Conservation (phyloP, 2,888 invertebrate genomes). For the Globia sparganii region DNA sequence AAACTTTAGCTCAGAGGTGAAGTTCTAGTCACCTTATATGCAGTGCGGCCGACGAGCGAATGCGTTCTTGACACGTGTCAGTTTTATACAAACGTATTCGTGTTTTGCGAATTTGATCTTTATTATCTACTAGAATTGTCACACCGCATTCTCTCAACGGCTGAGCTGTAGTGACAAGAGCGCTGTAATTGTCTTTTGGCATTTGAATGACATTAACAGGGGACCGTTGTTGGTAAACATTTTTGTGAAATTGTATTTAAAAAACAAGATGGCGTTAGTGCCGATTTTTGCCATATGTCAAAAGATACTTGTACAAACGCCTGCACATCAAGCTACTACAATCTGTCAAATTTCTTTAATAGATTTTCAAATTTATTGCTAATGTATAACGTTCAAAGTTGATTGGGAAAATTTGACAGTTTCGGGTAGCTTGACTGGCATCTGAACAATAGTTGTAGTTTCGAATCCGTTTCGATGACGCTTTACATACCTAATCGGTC, state of each 20-base stretch:
- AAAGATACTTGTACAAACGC: background rate
- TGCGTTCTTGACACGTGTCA: background rate
- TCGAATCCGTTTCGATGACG: background rate
- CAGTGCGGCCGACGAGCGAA: background rate
- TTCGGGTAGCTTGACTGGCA: too few species aligned
- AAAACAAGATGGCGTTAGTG: background rate
- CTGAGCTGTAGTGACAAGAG: background rate
- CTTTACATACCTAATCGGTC: background rate
- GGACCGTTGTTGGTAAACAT: background rate
- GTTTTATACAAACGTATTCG: background rate
- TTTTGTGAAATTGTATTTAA: background rate
- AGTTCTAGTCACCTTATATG: background rate
- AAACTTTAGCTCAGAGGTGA: background rate
- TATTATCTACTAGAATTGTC: too few species aligned
- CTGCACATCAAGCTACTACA: too few species aligned
- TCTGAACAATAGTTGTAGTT: background rate
- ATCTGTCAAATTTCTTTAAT: too few species aligned
- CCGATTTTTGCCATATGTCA: background rate
- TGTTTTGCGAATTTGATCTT: background rate
- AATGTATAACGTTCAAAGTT: too few species aligned
- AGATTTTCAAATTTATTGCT: too few species aligned
- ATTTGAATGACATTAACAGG: background rate
- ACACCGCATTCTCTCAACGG: background rate
- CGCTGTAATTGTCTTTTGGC: background rate
- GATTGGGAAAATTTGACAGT: too few species aligned